Evolutionary conservation across 1,140 invertebrate genomes (phyloP).

Genomic region (Oreohelix idahoensis): DNA sequence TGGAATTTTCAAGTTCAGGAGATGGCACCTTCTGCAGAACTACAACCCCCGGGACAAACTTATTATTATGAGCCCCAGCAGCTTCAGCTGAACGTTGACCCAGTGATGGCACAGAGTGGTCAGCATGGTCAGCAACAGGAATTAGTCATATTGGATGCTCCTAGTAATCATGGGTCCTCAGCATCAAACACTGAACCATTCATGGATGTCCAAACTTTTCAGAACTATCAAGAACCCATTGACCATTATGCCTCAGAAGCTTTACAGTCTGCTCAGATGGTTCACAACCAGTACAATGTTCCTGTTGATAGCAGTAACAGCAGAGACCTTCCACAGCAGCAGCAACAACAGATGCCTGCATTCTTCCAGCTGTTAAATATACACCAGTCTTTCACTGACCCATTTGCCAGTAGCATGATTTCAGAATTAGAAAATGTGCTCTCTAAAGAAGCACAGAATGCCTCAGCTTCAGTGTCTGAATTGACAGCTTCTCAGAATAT

Average conservation of each 20-base stretch:
- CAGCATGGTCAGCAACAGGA: not conserved
- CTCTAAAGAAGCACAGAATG: too few relatives aligned
- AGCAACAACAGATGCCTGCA: not conserved
- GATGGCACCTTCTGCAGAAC: not conserved
- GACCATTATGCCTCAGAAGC: not conserved
- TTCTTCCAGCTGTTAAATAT: slow-evolving; percentile 13
- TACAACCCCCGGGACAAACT: not conserved
- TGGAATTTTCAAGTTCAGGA: not conserved
- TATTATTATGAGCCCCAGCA: not conserved
- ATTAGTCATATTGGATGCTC: not conserved
- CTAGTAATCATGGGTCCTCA: not conserved
- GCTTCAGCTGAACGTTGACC: not conserved
- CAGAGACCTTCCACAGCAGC: not conserved
- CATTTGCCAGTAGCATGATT: not conserved
- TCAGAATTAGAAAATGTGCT: not conserved
- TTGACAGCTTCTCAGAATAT: too few relatives aligned
- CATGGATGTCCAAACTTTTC: not conserved
- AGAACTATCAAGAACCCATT: not conserved
- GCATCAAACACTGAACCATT: slow-evolving; percentile 5
- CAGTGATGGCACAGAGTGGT: not conserved
- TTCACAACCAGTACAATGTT: too few relatives aligned
- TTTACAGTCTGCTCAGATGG: too few relatives aligned
- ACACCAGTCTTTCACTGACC: slow-evolving; percentile 17
- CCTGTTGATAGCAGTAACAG: not conserved
- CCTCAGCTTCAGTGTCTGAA: too few relatives aligned